Percentiles rank a stretch among this genome's conserved stretches.
Evolutionary conservation across 2,113 vertebrate species (phyloP).

Genomic region (Hyaena hyaena): DNA sequence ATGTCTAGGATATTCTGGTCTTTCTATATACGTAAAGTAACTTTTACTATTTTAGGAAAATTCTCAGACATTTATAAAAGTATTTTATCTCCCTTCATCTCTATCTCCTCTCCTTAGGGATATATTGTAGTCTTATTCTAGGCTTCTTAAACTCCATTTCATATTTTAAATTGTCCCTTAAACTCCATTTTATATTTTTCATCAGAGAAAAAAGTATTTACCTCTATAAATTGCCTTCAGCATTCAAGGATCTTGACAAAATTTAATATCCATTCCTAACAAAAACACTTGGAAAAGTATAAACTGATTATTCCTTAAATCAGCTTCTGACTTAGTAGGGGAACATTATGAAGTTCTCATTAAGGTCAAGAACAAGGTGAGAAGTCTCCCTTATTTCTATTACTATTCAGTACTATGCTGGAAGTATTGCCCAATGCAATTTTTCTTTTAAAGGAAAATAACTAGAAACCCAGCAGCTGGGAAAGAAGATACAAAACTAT

Average conservation of each 20-base stretch:
- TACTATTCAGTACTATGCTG: background rate
- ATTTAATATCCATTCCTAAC: background rate
- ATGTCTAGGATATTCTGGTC: background rate
- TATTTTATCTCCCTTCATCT: background rate
- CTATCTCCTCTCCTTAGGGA: background rate
- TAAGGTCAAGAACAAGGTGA: background rate
- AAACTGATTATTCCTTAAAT: background rate
- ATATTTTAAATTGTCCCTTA: background rate
- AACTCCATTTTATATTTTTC: background rate
- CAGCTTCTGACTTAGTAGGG: too few species aligned
- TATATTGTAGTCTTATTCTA: background rate
- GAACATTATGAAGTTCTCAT: background rate
- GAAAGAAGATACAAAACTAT: background rate
- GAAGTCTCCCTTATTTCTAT: background rate
- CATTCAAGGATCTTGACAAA: background rate
- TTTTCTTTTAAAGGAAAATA: background rate
- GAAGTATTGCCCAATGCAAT: background rate
- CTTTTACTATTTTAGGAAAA: background rate
- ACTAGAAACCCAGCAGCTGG: background rate
- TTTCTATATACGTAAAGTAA: background rate
- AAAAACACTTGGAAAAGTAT: background rate
- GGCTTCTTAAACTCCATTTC: background rate
- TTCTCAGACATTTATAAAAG: background rate
- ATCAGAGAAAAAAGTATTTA: background rate
- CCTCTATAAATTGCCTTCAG: background rate